Evolutionary conservation across 2,113 vertebrate species (phyloP), one percentile per base, ranked within the genome.

Genomic region (Piaya cayana): DNA sequence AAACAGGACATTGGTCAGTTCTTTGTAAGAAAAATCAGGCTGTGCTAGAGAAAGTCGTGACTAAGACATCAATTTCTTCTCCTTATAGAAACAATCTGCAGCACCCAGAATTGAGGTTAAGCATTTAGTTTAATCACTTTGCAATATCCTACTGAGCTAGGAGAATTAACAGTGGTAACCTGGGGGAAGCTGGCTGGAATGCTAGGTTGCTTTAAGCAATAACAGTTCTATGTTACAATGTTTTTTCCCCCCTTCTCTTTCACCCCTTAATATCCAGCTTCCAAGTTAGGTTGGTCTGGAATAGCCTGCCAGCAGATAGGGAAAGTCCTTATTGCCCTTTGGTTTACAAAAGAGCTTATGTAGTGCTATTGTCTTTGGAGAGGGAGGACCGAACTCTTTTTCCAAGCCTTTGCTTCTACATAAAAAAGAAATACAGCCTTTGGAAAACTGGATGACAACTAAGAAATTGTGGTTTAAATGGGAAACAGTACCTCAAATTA

Each of bases 21-120:
- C 37, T 82, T 65, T 67, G 9, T 55, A 67, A 69, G 50, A 84
- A 39, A 91, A 68, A 21, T 56, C 39, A 39, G 49, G 65, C 25
- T 12, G 13, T 75, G 36, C 11, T 81, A 65, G 37, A 81, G 32
- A 82, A 92, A 81, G 15, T 43, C 62, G 52, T 39, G 25, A 71
- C 37, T 82, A 63, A 86, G 83, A 74, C 14, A 37, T 49, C 15
- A 39, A 11, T 72, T 87, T 85, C 72, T 23, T 9, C 42, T 86
- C 29, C 52, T 79, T 17, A 12, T 20, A 69, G 62, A 91, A 80
- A 29, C 45, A 91, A 82, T 92, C 50, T 93, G 56, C 23, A 90
- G 19, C 42, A 80, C 16, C 39, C 20, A 50, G 85, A 96, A 92
- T 62, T 92, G 75, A 88, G 79, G 79, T 93, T 88, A 95, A 94